These are phyloP conservation scores for Ceyx erithaca DNA, from an alignment of 2,797 vertebrate species.

Conservation along the genomic window DNA sequence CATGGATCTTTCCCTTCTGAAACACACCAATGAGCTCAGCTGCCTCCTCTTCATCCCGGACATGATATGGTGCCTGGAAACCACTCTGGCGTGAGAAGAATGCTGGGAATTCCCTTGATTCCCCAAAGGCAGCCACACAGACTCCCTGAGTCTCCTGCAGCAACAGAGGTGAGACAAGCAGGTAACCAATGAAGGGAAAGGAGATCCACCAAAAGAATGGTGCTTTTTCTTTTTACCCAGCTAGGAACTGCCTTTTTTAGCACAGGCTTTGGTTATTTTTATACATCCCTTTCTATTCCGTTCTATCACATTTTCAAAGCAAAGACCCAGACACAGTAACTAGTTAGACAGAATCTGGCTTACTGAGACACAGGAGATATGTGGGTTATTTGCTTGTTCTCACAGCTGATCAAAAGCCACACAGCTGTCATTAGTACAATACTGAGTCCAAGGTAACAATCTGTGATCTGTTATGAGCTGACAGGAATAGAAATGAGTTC, in stretches of 20 bases:
- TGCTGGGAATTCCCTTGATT: constrained; percentile 86
- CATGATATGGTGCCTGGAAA: constrained; percentile 83
- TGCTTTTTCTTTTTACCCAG: neutral
- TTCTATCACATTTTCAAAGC: neutral
- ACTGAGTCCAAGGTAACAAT: neutral
- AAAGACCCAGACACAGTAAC: neutral
- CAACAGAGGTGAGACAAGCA: neutral
- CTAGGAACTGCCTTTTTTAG: neutral
- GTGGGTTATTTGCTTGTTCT: neutral
- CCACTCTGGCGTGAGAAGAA: constrained; percentile 88
- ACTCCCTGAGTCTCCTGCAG: constrained; percentile 91
- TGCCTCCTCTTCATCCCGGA: constrained; percentile 83
- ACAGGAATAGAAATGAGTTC: neutral
- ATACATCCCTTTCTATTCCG: neutral
- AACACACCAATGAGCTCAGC: constrained; percentile 87
- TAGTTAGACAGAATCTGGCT: neutral
- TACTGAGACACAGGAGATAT: neutral
- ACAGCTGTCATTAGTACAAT: neutral
- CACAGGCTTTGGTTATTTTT: neutral
- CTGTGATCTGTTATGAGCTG: neutral
- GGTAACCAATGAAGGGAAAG: neutral
- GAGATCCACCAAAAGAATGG: neutral
- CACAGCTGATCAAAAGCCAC: neutral
- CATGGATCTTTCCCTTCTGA: neutral
- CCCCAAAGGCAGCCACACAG: constrained; percentile 88